phyloP scores from a whole-genome alignment of 1,140 invertebrate genomes.

The Magallana gigas region DNA sequence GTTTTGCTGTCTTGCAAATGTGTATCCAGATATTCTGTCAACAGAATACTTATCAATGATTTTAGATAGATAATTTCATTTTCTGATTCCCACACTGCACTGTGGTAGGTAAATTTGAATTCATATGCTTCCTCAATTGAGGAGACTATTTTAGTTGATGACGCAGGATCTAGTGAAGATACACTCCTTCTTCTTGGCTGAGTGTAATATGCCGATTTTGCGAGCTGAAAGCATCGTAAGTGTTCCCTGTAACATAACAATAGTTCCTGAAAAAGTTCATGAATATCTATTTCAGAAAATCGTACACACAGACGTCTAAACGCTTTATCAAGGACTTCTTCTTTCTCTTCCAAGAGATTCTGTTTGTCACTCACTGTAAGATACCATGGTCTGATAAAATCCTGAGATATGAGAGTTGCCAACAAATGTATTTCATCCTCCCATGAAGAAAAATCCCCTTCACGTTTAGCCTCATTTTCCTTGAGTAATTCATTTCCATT shows the following conservation, averaged over 20 bases:
- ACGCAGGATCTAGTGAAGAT: neutral
- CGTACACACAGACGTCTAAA: slow-evolving; percentile 49
- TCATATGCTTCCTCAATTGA: slow-evolving; percentile 66
- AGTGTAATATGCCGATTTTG: slow-evolving; percentile 54
- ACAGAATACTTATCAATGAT: slow-evolving; percentile 56
- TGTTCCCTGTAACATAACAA: slow-evolving; percentile 62
- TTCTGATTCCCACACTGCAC: slow-evolving; percentile 55
- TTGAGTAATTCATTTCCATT: neutral
- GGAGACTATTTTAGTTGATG: slow-evolving; percentile 20
- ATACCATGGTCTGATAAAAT: slow-evolving; percentile 68
- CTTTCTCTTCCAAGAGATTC: slow-evolving; percentile 59
- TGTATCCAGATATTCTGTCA: slow-evolving; percentile 49
- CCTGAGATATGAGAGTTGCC: slow-evolving; percentile 59
- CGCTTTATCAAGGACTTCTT: slow-evolving; percentile 51
- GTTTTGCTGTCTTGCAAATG: slow-evolving; percentile 54
- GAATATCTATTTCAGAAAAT: slow-evolving; percentile 47
- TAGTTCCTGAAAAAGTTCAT: slow-evolving; percentile 49
- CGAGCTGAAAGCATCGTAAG: slow-evolving; percentile 56
- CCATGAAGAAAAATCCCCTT: slow-evolving; percentile 3
- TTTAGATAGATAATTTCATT: slow-evolving; percentile 60
- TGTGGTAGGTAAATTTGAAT: slow-evolving; percentile 58
- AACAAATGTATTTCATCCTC: slow-evolving; percentile 61
- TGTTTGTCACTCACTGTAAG: slow-evolving; percentile 51
- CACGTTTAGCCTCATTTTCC: neutral
- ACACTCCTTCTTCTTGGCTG: slow-evolving; percentile 48